phyloP scores from a whole-genome alignment of 53 echinoderm and acorn worm genomes.

The Holothuria scabra region DNA sequence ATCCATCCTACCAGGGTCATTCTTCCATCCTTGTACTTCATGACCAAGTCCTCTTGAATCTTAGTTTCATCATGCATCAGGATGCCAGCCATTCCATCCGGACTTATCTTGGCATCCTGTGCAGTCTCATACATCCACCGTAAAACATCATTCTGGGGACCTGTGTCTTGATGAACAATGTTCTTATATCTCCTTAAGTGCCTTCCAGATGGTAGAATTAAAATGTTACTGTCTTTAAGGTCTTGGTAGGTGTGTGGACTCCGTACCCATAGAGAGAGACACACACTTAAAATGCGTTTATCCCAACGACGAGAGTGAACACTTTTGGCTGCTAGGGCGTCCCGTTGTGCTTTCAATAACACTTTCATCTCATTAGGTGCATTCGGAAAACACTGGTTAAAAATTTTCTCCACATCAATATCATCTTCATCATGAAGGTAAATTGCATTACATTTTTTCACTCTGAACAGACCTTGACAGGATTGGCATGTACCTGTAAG shows the following conservation, averaged over 20 bases:
- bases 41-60: slow-evolving; percentile 41
- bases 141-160: not conserved
- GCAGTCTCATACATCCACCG: slow-evolving; percentile 36
- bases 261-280: slow-evolving; percentile 23
- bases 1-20: slow-evolving; percentile 16
- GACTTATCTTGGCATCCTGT: not conserved
- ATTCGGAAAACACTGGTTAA: not conserved
- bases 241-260: slow-evolving; percentile 30
- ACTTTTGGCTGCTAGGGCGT: slow-evolving; percentile 3
- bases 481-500: too few relatives aligned
- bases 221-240: not conserved
- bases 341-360: slow-evolving; percentile 14
- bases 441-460: too few relatives aligned
- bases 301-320: slow-evolving; percentile 14
- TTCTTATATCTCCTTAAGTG: slow-evolving; percentile 38
- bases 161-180: not conserved
- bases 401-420: not conserved
- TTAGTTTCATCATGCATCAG: slow-evolving; percentile 35
- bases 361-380: slow-evolving; percentile 40
- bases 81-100: not conserved
- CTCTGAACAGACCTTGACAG: too few relatives aligned
- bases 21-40: slow-evolving; percentile 2
- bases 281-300: not conserved
- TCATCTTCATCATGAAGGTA: too few relatives aligned
- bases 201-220: slow-evolving; percentile 34